Conservation (phyloP, 1,140 invertebrate species). For the Proales similis region DNA sequence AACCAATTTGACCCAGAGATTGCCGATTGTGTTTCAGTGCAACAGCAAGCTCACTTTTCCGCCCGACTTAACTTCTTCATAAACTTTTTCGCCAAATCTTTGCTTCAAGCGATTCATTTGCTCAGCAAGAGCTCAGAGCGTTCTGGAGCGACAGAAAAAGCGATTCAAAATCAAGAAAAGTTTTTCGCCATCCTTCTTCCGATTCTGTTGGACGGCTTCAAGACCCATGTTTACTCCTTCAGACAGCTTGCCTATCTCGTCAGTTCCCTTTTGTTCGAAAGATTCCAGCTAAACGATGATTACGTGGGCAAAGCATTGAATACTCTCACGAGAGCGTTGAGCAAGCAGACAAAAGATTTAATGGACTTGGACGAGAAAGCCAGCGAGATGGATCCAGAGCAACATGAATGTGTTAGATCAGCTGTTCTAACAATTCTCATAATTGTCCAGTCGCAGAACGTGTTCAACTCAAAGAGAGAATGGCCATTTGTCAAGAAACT, state of each 20-base stretch:
- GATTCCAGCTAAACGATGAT: conserved; percentile 14
- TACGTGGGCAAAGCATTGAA: neutral
- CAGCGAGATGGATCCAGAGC: too few species aligned
- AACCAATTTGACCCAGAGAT: conserved; percentile 1
- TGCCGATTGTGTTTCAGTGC: neutral
- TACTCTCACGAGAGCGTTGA: conserved; percentile 11
- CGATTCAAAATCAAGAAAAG: conserved; percentile 23
- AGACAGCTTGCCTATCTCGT: conserved; percentile 30
- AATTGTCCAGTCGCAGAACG: too few species aligned
- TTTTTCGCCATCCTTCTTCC: conserved; percentile 35
- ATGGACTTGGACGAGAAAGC: too few species aligned
- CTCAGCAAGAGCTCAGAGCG: conserved; percentile 1
- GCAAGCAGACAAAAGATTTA: too few species aligned
- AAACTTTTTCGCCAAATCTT: conserved; percentile 3
- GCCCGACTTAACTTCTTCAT: conserved; percentile 2
- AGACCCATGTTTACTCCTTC: neutral
- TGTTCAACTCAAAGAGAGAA: too few species aligned
- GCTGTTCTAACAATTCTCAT: too few species aligned
- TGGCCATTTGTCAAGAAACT: too few species aligned
- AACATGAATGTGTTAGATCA: too few species aligned
- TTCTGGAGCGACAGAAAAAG: neutral
- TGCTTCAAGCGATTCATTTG: conserved; percentile 27
- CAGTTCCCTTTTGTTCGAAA: conserved; percentile 21
- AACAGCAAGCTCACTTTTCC: conserved; percentile 5
- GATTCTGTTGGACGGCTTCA: conserved; percentile 12